Conservation (phyloP, 2,113 vertebrate genomes). For the pig (Sus scrofa) region DNA sequence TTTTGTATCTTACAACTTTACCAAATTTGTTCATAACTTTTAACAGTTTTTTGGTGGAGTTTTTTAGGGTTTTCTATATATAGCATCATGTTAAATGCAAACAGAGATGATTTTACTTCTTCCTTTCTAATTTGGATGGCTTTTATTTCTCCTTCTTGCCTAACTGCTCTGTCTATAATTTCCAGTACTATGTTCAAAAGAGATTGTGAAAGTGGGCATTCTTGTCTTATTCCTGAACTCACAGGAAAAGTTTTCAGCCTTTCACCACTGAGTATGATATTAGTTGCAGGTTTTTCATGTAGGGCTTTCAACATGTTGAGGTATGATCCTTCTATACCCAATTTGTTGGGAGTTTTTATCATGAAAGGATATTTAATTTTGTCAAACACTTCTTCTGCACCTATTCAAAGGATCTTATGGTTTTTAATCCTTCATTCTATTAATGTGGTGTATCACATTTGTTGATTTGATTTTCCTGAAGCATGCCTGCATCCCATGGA, state of each 20-base stretch:
- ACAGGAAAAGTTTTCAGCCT: slow-evolving; percentile 10
- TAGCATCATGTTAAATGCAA: neutral
- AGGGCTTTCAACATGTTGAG: neutral
- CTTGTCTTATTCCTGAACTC: neutral
- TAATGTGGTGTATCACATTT: neutral
- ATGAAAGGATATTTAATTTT: neutral
- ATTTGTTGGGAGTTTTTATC: neutral
- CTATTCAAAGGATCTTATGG: neutral
- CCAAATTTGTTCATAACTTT: slow-evolving; percentile 22
- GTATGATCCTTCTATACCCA: neutral
- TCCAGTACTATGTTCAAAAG: neutral
- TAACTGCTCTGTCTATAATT: slow-evolving; percentile 4
- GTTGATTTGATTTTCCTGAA: slow-evolving; percentile 36
- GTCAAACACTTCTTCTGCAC: neutral
- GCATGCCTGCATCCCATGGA: neutral
- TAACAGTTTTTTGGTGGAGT: neutral
- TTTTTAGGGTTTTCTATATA: neutral
- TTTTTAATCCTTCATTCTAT: slow-evolving; percentile 12
- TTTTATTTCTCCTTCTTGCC: slow-evolving; percentile 31
- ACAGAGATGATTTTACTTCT: slow-evolving; percentile 6
- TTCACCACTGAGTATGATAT: neutral
- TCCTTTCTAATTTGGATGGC: neutral
- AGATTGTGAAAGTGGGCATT: neutral
- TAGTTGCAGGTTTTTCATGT: neutral
- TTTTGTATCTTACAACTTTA: slow-evolving; percentile 13